A percentile compares a stretch with the other conserved stretches of the same genome.
Evolutionary conservation across 2,888 invertebrate species (phyloP).

Genomic region (Bellardia pandia): DNA sequence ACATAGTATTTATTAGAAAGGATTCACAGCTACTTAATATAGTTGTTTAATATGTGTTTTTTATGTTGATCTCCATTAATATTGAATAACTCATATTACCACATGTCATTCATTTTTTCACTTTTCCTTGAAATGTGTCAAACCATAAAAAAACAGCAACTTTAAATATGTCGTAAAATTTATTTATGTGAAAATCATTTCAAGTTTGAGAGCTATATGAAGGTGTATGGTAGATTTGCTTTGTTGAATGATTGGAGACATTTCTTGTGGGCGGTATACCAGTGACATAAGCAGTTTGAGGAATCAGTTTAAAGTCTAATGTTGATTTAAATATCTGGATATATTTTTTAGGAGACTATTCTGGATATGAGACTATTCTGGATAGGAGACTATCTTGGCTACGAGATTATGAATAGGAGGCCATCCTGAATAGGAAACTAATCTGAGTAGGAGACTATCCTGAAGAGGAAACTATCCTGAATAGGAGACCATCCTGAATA

Average conservation of each 20-base stretch:
- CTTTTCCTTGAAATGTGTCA: conserved; percentile 48
- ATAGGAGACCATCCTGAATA: too few relatives aligned
- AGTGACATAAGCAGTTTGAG: too few relatives aligned
- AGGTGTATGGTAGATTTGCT: not conserved
- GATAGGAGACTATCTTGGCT: too few relatives aligned
- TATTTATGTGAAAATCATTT: conserved; percentile 51
- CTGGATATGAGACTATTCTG: too few relatives aligned
- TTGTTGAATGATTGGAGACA: not conserved
- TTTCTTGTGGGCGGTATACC: too few relatives aligned
- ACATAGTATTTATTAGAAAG: conserved; percentile 24
- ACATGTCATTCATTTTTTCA: conserved; percentile 34
- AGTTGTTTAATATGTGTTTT: not conserved
- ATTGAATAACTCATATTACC: conserved; percentile 55
- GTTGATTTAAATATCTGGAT: too few relatives aligned
- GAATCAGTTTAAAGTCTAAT: too few relatives aligned
- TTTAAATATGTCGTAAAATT: conserved; percentile 7
- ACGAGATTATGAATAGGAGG: too few relatives aligned
- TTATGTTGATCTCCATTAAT: conserved; percentile 30
- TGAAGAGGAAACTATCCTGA: too few relatives aligned
- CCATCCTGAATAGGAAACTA: too few relatives aligned
- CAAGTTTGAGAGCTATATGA: not conserved
- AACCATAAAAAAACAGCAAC: conserved; percentile 11
- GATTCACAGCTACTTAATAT: not conserved
- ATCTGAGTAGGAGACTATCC: too few relatives aligned
- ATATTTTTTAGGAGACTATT: too few relatives aligned